Percentiles rank a stretch among this genome's conserved stretches.
phyloP scores from a whole-genome alignment of 2,113 vertebrate species.

The Pelvicachromis taeniatus region DNA sequence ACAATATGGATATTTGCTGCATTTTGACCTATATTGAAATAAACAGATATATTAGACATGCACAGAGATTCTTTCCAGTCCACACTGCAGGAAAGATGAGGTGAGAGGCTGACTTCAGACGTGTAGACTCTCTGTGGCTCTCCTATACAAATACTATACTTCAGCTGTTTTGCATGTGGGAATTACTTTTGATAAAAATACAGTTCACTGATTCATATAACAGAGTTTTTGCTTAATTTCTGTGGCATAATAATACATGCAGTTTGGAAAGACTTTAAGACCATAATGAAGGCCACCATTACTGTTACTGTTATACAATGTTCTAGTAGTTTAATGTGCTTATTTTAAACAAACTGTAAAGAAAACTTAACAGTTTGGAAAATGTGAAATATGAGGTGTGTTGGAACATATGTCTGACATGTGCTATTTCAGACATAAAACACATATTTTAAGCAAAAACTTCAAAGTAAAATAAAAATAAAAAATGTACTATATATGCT shows the following conservation, averaged over 20 bases:
- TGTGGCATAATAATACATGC: background rate
- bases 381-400: background rate
- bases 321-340: background rate
- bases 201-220: no score
- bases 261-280: background rate
- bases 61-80: rapidly evolving
- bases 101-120: background rate
- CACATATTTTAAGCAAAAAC: background rate
- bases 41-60: background rate
- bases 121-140: background rate
- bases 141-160: background rate
- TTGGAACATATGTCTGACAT: background rate
- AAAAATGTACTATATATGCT: background rate
- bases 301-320: background rate
- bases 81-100: background rate
- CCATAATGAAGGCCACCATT: background rate
- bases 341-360: background rate
- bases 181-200: background rate
- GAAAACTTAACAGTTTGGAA: background rate
- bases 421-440: background rate
- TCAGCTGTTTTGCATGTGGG: background rate
- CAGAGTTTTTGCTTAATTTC: background rate
- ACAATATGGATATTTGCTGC: background rate
- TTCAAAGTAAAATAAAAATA: background rate
- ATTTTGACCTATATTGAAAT: background rate